Conservation (phyloP, 2,888 invertebrate genomes). For the Hylaea fasciaria region DNA sequence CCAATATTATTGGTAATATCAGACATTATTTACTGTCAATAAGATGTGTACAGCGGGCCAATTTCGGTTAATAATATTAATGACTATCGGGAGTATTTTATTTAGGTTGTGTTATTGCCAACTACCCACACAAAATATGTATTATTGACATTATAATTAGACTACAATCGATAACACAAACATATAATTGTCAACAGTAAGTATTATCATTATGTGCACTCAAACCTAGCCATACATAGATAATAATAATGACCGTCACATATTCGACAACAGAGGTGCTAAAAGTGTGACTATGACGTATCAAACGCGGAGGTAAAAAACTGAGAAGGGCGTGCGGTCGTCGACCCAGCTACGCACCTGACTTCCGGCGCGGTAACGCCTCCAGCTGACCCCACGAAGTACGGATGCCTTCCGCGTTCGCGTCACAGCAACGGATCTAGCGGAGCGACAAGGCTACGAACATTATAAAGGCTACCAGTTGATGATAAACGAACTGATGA, state of each 20-base stretch:
- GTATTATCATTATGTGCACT: no score
- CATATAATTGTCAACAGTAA: no score
- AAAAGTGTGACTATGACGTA: slow-evolving; percentile 16
- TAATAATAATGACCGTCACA: neutral
- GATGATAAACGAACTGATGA: slow-evolving; percentile 19
- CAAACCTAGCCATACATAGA: neutral
- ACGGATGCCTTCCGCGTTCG: slow-evolving; percentile 54
- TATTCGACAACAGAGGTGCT: neutral
- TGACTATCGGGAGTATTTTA: no score
- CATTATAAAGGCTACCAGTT: slow-evolving; percentile 13
- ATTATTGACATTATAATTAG: no score
- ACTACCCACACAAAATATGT: no score
- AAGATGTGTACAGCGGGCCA: no score
- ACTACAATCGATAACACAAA: no score
- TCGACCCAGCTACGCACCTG: slow-evolving; percentile 49
- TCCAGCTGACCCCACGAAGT: slow-evolving; percentile 51
- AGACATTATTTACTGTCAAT: no score
- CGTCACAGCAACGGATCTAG: slow-evolving; percentile 38
- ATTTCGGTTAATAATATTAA: no score
- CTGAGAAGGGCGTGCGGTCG: slow-evolving; percentile 58
- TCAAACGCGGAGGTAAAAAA: slow-evolving; percentile 41
- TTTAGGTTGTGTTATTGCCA: no score
- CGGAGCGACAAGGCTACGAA: slow-evolving; percentile 20
- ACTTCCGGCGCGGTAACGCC: slow-evolving; percentile 53
- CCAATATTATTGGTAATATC: no score